Conservation (phyloP, 2,888 invertebrate species). For the Opisthograptis luteolata region DNA sequence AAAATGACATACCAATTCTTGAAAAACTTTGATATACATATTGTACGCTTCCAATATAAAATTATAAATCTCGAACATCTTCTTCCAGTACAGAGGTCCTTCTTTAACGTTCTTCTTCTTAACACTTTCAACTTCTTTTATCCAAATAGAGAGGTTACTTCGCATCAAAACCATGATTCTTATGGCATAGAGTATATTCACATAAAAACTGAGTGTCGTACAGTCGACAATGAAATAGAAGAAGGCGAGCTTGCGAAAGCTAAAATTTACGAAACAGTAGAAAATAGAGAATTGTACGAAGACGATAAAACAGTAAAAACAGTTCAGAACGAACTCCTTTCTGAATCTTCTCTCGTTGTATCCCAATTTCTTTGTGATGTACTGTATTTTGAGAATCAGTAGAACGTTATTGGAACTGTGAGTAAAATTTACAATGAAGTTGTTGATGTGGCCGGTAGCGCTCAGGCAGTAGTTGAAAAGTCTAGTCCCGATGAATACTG, state of each 20-base stretch:
- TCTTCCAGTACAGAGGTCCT: conserved; percentile 7
- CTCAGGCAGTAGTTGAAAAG: not conserved
- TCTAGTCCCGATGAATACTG: not conserved
- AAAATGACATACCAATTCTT: conserved; percentile 16
- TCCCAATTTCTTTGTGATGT: not conserved
- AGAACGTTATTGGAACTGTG: conserved; percentile 4
- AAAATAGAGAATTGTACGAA: not conserved
- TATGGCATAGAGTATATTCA: conserved; percentile 9
- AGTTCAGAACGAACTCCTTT: conserved; percentile 4
- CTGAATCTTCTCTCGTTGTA: not conserved
- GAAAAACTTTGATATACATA: conserved; percentile 12
- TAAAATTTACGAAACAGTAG: not conserved
- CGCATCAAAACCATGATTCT: conserved; percentile 12
- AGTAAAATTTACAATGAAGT: not conserved
- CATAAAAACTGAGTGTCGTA: not conserved
- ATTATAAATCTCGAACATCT: conserved; percentile 13
- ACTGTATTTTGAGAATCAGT: conserved; percentile 14
- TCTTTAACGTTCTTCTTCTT: not conserved
- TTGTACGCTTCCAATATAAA: conserved; percentile 13
- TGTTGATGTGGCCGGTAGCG: not conserved
- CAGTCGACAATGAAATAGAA: not conserved
- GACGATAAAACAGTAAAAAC: not conserved
- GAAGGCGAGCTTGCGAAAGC: not conserved
- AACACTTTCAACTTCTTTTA: not conserved
- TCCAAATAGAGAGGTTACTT: not conserved